These are phyloP conservation scores for Drosophila elegans DNA, from an alignment of 1,140 invertebrate species.

Conservation along the genomic window DNA sequence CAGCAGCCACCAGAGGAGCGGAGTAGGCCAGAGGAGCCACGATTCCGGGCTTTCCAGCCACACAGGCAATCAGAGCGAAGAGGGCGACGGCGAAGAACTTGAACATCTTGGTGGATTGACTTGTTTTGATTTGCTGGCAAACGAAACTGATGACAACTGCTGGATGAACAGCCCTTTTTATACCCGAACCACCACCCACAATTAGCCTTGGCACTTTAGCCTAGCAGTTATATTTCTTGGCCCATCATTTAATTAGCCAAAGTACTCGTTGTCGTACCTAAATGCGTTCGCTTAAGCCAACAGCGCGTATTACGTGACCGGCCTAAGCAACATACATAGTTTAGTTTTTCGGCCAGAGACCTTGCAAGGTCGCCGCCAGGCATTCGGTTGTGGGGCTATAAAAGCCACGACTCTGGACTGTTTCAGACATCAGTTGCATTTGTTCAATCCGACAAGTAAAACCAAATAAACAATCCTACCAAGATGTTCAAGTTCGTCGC, in stretches of 20 bases:
- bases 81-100: conserved; percentile 68
- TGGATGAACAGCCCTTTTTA: conserved; percentile 36
- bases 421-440: conserved; percentile 68
- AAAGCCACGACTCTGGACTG: conserved; percentile 18
- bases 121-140: conserved; percentile 44
- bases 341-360: conserved; percentile 26
- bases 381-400: conserved; percentile 33
- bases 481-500: conserved; percentile 81
- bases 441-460: conserved; percentile 50
- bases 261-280: conserved; percentile 1
- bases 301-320: conserved; percentile 44
- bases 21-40: conserved; percentile 72
- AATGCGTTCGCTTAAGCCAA: conserved; percentile 32
- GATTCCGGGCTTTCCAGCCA: conserved; percentile 67
- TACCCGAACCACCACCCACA: conserved; percentile 36
- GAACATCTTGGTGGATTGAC: conserved; percentile 65
- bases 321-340: conserved; percentile 34
- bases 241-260: conserved; percentile 33
- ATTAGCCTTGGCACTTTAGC: conserved; percentile 34
- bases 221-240: conserved; percentile 11
- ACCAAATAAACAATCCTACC: conserved; percentile 34
- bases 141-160: conserved; percentile 62
- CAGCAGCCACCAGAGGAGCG: conserved; percentile 43
- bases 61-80: conserved; percentile 65
- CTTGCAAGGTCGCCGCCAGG: conserved; percentile 48